Percentiles rank a stretch among this genome's conserved stretches.
Conservation (phyloP, 2,113 vertebrate genomes). For the Cochlearius cochlearius region DNA sequence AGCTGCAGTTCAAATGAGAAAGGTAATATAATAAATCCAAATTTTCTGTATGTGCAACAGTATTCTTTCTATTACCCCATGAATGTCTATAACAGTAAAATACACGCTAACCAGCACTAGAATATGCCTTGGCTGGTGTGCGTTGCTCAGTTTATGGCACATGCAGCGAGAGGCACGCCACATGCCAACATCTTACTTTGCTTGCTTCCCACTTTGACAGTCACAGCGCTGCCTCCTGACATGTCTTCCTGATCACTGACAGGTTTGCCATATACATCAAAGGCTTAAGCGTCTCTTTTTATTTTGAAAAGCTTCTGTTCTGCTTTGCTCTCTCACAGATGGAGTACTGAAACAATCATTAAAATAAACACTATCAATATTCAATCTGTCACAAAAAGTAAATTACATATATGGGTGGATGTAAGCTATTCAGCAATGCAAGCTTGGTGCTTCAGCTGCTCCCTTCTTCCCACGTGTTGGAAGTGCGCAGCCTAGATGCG, state of each 20-base stretch:
- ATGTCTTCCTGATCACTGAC: not conserved
- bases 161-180: not conserved
- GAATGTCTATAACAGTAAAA: not conserved
- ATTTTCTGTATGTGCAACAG: not conserved
- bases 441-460: not conserved
- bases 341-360: slow-evolving; percentile 16
- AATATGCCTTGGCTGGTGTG: not conserved
- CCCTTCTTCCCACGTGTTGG: not conserved
- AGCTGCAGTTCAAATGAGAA: not conserved
- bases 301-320: slow-evolving; percentile 54
- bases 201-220: slow-evolving; percentile 28
- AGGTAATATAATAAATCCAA: not conserved
- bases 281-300: slow-evolving; percentile 14
- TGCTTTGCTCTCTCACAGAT: not conserved
- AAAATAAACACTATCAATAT: slow-evolving; percentile 42
- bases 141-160: not conserved
- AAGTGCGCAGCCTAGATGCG: not conserved
- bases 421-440: not conserved
- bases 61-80: not conserved
- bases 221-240: slow-evolving; percentile 5
- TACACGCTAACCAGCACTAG: not conserved
- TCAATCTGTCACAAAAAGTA: slow-evolving; percentile 11
- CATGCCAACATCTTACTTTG: not conserved
- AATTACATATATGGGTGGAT: not conserved
- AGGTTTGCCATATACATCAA: slow-evolving; percentile 31